These are phyloP conservation scores for Agonopterix arenella DNA, from an alignment of 2,888 invertebrate species.

Conservation along the genomic window DNA sequence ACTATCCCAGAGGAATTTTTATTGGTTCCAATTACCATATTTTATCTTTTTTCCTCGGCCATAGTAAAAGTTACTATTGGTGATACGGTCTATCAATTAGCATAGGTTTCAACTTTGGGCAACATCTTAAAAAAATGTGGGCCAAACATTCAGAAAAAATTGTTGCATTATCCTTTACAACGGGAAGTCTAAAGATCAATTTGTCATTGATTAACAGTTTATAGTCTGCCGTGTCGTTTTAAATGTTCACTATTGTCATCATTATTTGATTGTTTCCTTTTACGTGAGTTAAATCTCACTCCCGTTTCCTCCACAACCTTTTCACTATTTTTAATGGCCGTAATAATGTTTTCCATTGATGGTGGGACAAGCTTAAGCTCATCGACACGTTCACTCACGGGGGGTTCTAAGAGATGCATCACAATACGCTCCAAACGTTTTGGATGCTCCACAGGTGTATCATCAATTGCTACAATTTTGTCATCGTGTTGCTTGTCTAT, in stretches of 20 bases:
- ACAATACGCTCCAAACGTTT: conserved; percentile 83
- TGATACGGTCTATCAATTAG: no score
- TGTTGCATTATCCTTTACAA: no score
- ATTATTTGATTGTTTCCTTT: conserved; percentile 51
- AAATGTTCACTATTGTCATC: conserved; percentile 36
- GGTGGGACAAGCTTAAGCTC: conserved; percentile 61
- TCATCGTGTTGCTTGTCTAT: conserved; percentile 57
- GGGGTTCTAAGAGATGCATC: conserved; percentile 77
- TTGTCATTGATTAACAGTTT: neutral
- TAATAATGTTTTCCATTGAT: conserved; percentile 65
- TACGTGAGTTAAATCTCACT: conserved; percentile 58
- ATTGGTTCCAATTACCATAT: no score
- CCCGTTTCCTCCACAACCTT: conserved; percentile 63
- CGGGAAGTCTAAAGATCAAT: conserved; percentile 1
- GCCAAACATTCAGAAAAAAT: no score
- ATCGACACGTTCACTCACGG: conserved; percentile 45
- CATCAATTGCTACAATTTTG: conserved; percentile 33
- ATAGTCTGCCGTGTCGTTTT: conserved; percentile 45
- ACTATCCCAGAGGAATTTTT: no score
- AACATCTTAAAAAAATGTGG: conserved; percentile 1
- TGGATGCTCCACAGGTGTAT: conserved; percentile 81
- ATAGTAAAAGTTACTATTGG: no score
- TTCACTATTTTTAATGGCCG: conserved; percentile 67
- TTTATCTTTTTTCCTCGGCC: no score
- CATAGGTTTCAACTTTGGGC: no score